A percentile compares a stretch with the other conserved stretches of the same genome.
Conservation (phyloP, 2,888 invertebrate species). For the Cerastis rubricosa region DNA sequence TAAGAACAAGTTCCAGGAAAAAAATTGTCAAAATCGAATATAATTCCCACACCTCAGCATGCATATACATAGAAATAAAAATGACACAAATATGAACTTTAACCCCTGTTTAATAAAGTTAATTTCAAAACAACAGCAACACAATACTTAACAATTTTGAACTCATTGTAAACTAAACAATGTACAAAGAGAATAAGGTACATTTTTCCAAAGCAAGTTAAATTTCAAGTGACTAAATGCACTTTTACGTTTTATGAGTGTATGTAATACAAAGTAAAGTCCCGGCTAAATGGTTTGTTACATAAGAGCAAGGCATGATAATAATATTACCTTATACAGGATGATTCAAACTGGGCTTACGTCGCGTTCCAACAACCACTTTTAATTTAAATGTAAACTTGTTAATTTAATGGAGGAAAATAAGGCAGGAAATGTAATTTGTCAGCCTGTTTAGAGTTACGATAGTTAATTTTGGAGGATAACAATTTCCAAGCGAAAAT, state of each 20-base stretch:
- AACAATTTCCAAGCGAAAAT: not conserved
- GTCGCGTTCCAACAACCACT: not conserved
- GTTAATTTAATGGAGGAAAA: conserved; percentile 19
- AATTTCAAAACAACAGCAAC: not conserved
- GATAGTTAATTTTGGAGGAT: not conserved
- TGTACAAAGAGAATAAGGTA: not conserved
- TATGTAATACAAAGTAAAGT: conserved; percentile 34
- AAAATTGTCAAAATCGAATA: not conserved
- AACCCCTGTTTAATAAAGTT: not conserved
- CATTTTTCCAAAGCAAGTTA: not conserved
- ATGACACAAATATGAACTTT: not conserved
- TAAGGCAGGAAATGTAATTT: conserved; percentile 2
- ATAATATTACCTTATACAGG: conserved; percentile 10
- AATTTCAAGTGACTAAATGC: conserved; percentile 23
- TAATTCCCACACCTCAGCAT: not conserved
- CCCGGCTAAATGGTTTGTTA: conserved; percentile 10
- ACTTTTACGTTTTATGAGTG: conserved; percentile 13
- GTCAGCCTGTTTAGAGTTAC: not conserved
- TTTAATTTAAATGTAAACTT: not conserved
- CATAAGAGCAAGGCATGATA: not conserved
- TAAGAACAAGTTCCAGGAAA: not conserved
- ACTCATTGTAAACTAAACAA: not conserved
- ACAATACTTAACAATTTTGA: not conserved
- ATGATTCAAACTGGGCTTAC: conserved; percentile 9
- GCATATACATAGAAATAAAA: no score